phyloP scores from a whole-genome alignment of 2,113 vertebrate species.

The Narcine bancroftii region DNA sequence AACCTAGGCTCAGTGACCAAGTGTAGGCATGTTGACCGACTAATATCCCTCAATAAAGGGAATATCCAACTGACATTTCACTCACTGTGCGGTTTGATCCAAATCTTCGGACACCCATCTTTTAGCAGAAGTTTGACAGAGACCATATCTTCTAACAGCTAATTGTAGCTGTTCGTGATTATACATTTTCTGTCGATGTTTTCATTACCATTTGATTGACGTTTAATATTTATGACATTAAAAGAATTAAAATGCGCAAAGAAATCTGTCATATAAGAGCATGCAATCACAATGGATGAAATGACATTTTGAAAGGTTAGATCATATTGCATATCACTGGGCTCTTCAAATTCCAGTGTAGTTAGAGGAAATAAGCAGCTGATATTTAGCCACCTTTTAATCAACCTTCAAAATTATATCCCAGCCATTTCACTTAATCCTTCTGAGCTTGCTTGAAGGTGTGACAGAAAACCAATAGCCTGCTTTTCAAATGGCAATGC shows the following conservation, averaged over 20 bases:
- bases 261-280: neutral
- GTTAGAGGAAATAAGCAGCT: neutral
- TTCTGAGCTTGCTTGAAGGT: neutral
- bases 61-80: neutral
- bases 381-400: neutral
- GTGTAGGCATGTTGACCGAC: too few species aligned
- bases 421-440: conserved; percentile 9
- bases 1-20: too few species aligned
- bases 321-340: conserved; percentile 13
- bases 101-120: neutral
- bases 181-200: neutral
- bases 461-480: neutral
- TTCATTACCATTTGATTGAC: conserved; percentile 33
- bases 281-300: conserved; percentile 14
- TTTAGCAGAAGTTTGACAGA: neutral
- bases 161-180: neutral
- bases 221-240: conserved; percentile 30
- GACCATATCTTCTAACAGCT: neutral
- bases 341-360: neutral
- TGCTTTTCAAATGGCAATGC: too few species aligned
- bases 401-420: neutral
- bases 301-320: conserved; percentile 33
- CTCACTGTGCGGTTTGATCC: neutral
- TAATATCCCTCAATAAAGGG: too few species aligned
- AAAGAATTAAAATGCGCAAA: neutral